Conservation (phyloP, 2,888 invertebrate genomes). For the Chrysolina oricalcia region DNA sequence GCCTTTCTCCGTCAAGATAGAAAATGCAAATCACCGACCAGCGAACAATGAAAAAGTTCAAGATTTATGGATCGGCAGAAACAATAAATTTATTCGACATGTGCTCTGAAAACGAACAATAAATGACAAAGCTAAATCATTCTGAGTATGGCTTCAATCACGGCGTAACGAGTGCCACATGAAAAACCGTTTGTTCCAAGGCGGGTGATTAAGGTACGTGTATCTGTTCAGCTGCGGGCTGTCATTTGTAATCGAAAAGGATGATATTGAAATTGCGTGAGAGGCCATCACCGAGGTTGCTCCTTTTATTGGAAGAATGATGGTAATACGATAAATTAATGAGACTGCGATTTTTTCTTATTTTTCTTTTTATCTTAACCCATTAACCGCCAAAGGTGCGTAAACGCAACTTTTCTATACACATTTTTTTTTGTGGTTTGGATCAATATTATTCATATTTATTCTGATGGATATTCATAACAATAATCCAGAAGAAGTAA, state of each 20-base stretch:
- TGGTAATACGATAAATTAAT: no score
- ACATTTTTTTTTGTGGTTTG: no score
- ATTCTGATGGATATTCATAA: no score
- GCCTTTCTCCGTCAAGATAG: conserved; percentile 68
- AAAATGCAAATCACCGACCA: conserved; percentile 68
- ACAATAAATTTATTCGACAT: conserved; percentile 64
- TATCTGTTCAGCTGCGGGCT: conserved; percentile 5
- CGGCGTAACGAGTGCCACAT: conserved; percentile 21
- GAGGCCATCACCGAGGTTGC: no score
- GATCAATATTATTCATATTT: no score
- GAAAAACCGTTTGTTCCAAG: conserved; percentile 13
- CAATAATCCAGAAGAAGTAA: no score
- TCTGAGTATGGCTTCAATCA: conserved; percentile 29
- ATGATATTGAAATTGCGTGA: background rate
- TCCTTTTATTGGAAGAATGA: no score
- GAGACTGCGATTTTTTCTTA: no score
- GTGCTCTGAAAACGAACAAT: conserved; percentile 50
- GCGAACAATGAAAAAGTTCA: conserved; percentile 55
- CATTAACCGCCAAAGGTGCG: no score
- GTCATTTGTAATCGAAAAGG: background rate
- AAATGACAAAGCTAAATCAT: conserved; percentile 38
- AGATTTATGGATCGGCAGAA: conserved; percentile 63
- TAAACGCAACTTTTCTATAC: no score
- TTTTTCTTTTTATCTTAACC: no score
- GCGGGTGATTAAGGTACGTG: conserved; percentile 16